These are phyloP conservation scores for Passer montanus DNA, from an alignment of 2,113 vertebrate genomes.

Conservation along the genomic window DNA sequence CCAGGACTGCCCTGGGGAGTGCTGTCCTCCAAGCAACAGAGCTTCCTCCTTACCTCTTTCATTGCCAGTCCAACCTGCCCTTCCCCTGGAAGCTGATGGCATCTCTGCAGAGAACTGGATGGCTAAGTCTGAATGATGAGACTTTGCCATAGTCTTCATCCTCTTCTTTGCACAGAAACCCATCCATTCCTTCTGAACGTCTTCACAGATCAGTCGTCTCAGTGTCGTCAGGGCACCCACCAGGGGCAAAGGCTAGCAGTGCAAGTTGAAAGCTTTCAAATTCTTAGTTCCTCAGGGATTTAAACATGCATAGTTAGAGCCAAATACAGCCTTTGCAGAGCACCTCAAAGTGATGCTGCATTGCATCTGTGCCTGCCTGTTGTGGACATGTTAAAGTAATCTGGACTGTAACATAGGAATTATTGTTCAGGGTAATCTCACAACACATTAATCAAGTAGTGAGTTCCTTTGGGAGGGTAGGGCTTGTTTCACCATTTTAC, in stretches of 20 bases:
- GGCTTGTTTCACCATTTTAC: not conserved
- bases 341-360: not conserved
- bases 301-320: not conserved
- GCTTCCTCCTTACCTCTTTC: not conserved
- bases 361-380: not conserved
- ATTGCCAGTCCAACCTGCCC: not conserved
- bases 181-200: not conserved
- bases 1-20: not conserved
- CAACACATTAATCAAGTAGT: conserved; percentile 4
- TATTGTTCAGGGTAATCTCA: not conserved
- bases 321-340: not conserved
- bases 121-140: not conserved
- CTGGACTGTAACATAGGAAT: not conserved
- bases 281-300: not conserved
- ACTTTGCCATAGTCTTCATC: not conserved
- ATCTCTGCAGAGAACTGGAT: not conserved
- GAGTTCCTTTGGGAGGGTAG: not conserved
- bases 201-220: not conserved
- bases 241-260: not conserved
- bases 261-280: not conserved
- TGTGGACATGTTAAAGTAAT: conserved; percentile 5
- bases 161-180: not conserved
- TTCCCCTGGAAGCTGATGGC: not conserved
- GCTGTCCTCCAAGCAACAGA: not conserved
- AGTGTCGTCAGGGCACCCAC: not conserved